These are phyloP conservation scores for Nyleta sp. DNA, from an alignment of 2,888 invertebrate genomes.

Conservation along the genomic window DNA sequence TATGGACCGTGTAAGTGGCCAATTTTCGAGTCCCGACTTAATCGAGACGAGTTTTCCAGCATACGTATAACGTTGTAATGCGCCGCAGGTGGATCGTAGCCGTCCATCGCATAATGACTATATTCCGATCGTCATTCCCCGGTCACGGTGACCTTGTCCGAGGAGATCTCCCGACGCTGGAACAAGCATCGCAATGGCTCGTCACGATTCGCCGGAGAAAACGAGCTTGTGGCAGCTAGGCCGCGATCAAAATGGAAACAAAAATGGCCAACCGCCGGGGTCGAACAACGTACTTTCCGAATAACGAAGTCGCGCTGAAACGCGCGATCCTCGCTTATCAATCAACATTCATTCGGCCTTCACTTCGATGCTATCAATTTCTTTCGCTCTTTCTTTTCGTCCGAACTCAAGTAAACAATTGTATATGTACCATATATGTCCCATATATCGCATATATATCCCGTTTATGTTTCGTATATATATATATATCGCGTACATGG, in stretches of 20 bases:
- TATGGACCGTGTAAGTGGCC: slow-evolving; percentile 59
- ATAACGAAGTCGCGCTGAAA: too few species aligned
- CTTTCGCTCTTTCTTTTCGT: neutral
- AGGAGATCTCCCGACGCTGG: slow-evolving; percentile 55
- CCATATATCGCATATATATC: too few species aligned
- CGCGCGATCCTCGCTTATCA: slow-evolving; percentile 49
- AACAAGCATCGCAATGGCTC: slow-evolving; percentile 60
- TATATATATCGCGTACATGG: too few species aligned
- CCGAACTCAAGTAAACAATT: too few species aligned
- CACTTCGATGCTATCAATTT: slow-evolving; percentile 32
- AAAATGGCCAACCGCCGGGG: slow-evolving; percentile 34
- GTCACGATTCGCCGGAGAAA: slow-evolving; percentile 60
- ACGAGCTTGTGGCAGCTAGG: slow-evolving; percentile 54
- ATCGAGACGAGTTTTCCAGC: slow-evolving; percentile 62
- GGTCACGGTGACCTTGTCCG: slow-evolving; percentile 66
- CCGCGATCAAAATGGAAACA: slow-evolving; percentile 13
- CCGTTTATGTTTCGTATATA: too few species aligned
- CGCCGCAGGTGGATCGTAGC: slow-evolving; percentile 65
- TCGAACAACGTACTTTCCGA: slow-evolving; percentile 49
- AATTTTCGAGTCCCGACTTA: slow-evolving; percentile 55
- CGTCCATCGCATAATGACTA: slow-evolving; percentile 68
- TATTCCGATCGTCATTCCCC: slow-evolving; percentile 67
- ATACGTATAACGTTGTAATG: slow-evolving; percentile 55
- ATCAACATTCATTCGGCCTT: slow-evolving; percentile 38
- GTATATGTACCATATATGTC: too few species aligned